Evolutionary conservation across 2,113 vertebrate species (phyloP), one percentile per base, ranked within the genome.

Genomic region (Galemys pyrenaicus): DNA sequence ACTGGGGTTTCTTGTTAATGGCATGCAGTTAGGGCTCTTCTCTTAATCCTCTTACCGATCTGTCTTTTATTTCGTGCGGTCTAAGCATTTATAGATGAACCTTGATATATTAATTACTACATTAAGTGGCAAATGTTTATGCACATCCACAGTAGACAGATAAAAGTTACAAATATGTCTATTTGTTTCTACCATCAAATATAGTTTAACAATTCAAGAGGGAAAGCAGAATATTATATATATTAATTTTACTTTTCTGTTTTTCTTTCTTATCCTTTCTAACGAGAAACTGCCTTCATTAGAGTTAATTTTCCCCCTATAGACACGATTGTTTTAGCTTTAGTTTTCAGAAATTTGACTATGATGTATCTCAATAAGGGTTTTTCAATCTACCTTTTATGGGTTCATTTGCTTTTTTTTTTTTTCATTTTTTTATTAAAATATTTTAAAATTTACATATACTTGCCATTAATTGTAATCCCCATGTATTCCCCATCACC

Each of bases 291-390:
- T 87, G 30, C 46, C 87, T 56, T 79, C 10, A 22, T 16, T 92
- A 24, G 12, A 60, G 37, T 41, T 80, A 5, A 44, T 68, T 94
- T 67, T 88, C 60, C 17, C 13, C 3, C n/a, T 51, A 16, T 58
- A 49, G 11, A 62, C 78, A 41, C 65, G 26, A 26, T 82, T 92
- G 87, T 77, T 88, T 39, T 87, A n/a, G 64, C 1, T 89, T 92
- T 78, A 74, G 44, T 51, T 85, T 91, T 83, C 41, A 51, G 13
- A 96, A 65, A 28, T 92, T 75, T 92, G 54, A 95, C 26, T 78
- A 44, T 51, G 16, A 51, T 51, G 19, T 93, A 46, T 51, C 35
- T 91, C 82, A 19, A 35, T 51, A 71, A 51, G 28, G 60, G 89
- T 83, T 87, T 22, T 81, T 85, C 41, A 44, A 11, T 71, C 64